These are phyloP conservation scores for Enteromius argenteus DNA, from an alignment of 2,797 vertebrate genomes.

Conservation along the genomic window DNA sequence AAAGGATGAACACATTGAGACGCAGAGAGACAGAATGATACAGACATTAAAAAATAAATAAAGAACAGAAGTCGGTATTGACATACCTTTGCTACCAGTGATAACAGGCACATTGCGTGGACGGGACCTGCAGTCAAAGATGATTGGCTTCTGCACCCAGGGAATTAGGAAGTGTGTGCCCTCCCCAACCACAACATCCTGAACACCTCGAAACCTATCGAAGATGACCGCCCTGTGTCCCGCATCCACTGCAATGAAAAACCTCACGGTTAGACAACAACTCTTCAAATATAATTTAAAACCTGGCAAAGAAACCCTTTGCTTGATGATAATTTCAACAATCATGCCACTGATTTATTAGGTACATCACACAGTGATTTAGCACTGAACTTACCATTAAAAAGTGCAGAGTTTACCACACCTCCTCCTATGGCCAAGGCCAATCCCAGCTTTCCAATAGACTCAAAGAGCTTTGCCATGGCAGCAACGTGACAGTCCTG, in stretches of 20 bases:
- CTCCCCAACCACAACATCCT: conserved; percentile 88
- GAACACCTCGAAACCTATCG: conserved; percentile 91
- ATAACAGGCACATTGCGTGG: conserved; percentile 96
- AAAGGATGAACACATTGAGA: not conserved
- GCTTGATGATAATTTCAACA: not conserved
- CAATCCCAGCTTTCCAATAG: conserved; percentile 93
- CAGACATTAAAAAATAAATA: not conserved
- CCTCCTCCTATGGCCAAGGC: conserved; percentile 90
- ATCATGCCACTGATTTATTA: not conserved
- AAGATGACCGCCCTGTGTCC: conserved; percentile 96
- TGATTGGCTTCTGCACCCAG: conserved; percentile 96
- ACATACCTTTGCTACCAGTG: conserved; percentile 95
- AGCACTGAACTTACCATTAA: conserved; percentile 85
- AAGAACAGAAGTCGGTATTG: not conserved
- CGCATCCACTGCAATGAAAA: conserved; percentile 85
- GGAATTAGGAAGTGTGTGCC: conserved; percentile 97
- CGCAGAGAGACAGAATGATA: not conserved
- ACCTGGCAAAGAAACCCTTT: not conserved
- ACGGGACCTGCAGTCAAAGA: conserved; percentile 95
- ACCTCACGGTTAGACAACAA: not conserved
- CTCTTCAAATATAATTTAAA: not conserved
- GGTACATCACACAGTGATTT: not conserved
- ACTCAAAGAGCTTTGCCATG: conserved; percentile 91
- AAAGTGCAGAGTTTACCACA: conserved; percentile 94
- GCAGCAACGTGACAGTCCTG: conserved; percentile 51